Evolutionary conservation across 1,140 invertebrate genomes (phyloP), one percentile per base, ranked within the genome.

Genomic region (Drosophila chauvacae): DNA sequence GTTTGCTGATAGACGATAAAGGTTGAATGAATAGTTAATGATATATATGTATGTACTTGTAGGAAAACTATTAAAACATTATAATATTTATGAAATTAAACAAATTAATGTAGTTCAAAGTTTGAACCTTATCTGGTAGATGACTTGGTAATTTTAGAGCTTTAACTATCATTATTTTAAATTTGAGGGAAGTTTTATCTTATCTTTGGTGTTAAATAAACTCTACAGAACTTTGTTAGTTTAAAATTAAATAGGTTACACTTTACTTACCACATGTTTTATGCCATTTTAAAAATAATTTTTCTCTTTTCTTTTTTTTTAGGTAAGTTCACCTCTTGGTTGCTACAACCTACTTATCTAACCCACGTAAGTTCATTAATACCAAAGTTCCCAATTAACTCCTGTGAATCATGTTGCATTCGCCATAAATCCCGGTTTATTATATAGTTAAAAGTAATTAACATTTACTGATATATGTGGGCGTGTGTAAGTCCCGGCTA

Each of bases 261-360:
- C 18, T 4, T 13, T 0, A 13, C n/a, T 26, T 26, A 48, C 2
- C 28, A 13, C 4, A 50, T 50, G 5, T 47, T 2, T 4, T 59
- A 33, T 51, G 4, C n/a, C 1, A 28, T 37, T 57, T 58, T 35
- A 50, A n/a, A 51, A 63, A 65, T 53, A 16, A 48, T 53, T 58
- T 28, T 35, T 35, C 9, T 47, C 33, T 59, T 41, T 13, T 72
- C 41, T 65, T 20, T 55, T 79, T 77, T 62, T 23, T 23, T 23
- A 87, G 83, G 83, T 87, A 87, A 87, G 83, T 83, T 62, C 7
- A 35, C 39, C 2, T 41, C 47, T 11, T 39, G 30, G 11, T 37
- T 37, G 48, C 39, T 33, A 53, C 16, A 41, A 35, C 37, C 39
- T 60, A 33, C 20, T 59, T 16, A 11, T 41, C 30, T 16, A 18